phyloP scores from a whole-genome alignment of 2,888 invertebrate genomes.

The Eilema depressum region DNA sequence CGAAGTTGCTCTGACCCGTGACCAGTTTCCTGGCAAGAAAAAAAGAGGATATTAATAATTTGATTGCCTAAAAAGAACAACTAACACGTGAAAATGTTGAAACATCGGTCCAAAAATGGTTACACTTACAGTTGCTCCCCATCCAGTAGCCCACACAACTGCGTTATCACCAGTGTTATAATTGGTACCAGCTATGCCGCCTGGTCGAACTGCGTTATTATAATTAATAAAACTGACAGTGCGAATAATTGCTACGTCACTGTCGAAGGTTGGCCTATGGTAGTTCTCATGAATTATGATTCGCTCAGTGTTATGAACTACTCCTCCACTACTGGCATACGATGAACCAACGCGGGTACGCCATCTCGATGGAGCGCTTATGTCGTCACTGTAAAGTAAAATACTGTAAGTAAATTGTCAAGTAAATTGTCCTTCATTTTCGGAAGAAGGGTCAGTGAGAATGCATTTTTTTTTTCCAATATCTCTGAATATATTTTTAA shows the following conservation, averaged over 20 bases:
- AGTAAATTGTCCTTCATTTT: neutral
- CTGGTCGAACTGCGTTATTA: constrained; percentile 44
- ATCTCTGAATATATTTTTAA: too few relatives aligned
- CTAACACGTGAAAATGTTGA: neutral
- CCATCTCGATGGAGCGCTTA: constrained; percentile 35
- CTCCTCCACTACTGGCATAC: constrained; percentile 60
- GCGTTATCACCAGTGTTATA: constrained; percentile 60
- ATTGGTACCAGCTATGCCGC: constrained; percentile 58
- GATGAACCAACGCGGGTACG: constrained; percentile 60
- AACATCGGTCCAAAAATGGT: neutral
- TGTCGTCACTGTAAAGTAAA: neutral
- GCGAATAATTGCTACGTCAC: constrained; percentile 70
- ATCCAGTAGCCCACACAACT: constrained; percentile 64
- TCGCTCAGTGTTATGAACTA: constrained; percentile 38
- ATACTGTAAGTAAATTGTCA: neutral
- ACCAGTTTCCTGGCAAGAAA: constrained; percentile 49
- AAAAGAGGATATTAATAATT: neutral
- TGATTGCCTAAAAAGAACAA: too few relatives aligned
- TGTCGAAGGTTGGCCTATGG: constrained; percentile 49
- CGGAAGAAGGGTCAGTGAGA: neutral
- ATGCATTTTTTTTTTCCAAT: neutral
- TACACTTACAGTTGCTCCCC: constrained; percentile 55
- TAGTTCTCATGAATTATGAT: constrained; percentile 64
- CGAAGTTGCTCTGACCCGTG: constrained; percentile 55
- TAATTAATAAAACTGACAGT: constrained; percentile 22